These are phyloP conservation scores for Gephyroberyx darwinii DNA, from an alignment of 2,797 vertebrate genomes.

Conservation along the genomic window DNA sequence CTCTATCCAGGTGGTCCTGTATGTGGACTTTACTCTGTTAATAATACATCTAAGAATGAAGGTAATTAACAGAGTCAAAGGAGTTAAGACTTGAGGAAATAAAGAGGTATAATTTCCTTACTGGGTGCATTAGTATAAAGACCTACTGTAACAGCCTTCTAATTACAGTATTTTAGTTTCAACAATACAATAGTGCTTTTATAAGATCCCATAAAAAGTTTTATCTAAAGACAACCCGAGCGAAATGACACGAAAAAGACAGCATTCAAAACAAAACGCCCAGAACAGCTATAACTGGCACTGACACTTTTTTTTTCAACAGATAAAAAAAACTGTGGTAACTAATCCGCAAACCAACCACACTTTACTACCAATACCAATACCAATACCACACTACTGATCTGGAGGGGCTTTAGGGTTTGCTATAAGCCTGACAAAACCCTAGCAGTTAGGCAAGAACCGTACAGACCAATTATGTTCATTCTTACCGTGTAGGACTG, in stretches of 20 bases:
- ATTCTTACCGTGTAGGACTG: conserved; percentile 63
- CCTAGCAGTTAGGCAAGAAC: not conserved
- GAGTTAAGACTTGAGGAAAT: too few species aligned
- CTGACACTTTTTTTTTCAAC: not conserved
- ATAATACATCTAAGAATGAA: not conserved
- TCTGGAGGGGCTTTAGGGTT: not conserved
- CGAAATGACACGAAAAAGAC: too few species aligned
- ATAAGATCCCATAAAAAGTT: too few species aligned
- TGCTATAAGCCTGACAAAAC: not conserved
- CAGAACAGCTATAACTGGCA: not conserved
- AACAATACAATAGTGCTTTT: too few species aligned
- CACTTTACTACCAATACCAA: not conserved
- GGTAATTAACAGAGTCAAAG: not conserved
- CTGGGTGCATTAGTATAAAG: too few species aligned
- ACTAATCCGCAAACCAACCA: too few species aligned
- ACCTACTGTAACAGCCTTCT: too few species aligned
- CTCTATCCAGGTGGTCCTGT: not conserved
- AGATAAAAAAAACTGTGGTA: too few species aligned
- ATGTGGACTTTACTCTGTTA: not conserved
- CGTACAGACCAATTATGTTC: not conserved
- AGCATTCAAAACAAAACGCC: not conserved
- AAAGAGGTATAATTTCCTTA: too few species aligned
- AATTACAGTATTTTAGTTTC: too few species aligned
- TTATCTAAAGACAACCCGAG: too few species aligned
- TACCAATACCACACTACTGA: not conserved